Base-by-base conservation (phyloP, 2,113 vertebrate species). In the Aepyceros melampus region DNA sequence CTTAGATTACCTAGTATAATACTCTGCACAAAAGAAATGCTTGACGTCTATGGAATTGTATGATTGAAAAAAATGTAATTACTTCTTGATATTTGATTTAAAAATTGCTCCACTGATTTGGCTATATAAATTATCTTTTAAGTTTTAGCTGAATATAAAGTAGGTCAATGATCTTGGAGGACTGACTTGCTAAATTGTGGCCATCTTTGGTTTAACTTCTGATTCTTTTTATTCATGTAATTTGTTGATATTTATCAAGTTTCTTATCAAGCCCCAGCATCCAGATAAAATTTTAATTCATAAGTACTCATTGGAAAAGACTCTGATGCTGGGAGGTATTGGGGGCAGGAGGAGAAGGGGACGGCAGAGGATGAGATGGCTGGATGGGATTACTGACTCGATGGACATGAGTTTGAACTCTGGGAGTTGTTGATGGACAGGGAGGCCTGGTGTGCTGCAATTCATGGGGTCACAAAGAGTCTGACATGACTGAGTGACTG, bases 31-130 rank as follows among this genome's bases (percentile, higher is more conserved):
- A 47, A 94, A 51, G 45, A 96, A 96, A 83, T 74, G 40, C 53
- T 95, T 81, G 47, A 36, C 12, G 2, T 40, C 89, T 84, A 49
- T 55, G n/a, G 53, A 91, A 89, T 47, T 92, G 6, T 71, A 43
- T 92, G 6, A 33, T 29, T 58, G 45, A 78, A 79, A 93, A 93
- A 95, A 82, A 89, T 51, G n/a, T 13, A 62, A 87, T 51, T 87
- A 12, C 43, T 33, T 97, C 76, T 87, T 87, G 64, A 60, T 36
- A 71, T 84, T 78, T 40, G 33, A 91, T 98, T 98, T 97, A 87
- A 97, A 98, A 97, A 96, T 94, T 53, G 47, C 23, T 36, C 1
- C 16, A 97, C 33, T 91, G 55, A 47, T 43, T 82, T 93, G 67
- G 76, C 33, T 92, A 2, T 55, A 56, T 60, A 49, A 0, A 43